These are phyloP conservation scores for Nemopilema nomurai DNA, from an alignment of 30 jellyfish, hydroid and myxozoan genomes.

Conservation along the genomic window DNA sequence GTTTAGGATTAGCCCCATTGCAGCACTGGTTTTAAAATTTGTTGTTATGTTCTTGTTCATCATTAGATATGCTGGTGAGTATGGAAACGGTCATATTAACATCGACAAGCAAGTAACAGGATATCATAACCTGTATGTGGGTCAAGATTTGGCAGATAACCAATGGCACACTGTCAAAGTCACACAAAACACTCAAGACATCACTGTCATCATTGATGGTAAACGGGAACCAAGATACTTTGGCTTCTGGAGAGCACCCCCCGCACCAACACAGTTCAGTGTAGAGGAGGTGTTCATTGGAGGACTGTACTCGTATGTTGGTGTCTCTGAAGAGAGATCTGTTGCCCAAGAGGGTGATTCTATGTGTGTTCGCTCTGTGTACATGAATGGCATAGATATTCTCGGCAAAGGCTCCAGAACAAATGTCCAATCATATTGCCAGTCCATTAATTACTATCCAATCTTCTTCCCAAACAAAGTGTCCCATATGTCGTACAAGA, in stretches of 20 bases:
- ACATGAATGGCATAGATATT: constrained; percentile 60
- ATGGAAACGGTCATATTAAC: constrained; percentile 88
- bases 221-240: constrained; percentile 60
- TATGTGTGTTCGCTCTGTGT: constrained; percentile 77
- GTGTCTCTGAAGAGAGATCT: constrained; percentile 69
- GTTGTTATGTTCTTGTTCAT: no score
- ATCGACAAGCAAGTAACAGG: constrained; percentile 90
- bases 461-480: constrained; percentile 88
- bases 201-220: constrained; percentile 80
- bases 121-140: constrained; percentile 87
- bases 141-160: constrained; percentile 94
- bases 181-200: constrained; percentile 80
- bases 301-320: constrained; percentile 78
- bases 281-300: constrained; percentile 80
- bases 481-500: constrained; percentile 74
- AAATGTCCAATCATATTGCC: constrained; percentile 48
- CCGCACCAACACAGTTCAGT: constrained; percentile 87
- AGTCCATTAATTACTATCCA: constrained; percentile 76
- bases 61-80: constrained; percentile 94
- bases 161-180: constrained; percentile 96
- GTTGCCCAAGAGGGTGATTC: constrained; percentile 79
- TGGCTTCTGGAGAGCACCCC: constrained; percentile 92
- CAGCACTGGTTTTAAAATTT: no score
- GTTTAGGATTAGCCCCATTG: no score
- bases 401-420: constrained; percentile 25